Conservation (phyloP, 2,888 invertebrate species). For the Erpobdella octoculata region DNA sequence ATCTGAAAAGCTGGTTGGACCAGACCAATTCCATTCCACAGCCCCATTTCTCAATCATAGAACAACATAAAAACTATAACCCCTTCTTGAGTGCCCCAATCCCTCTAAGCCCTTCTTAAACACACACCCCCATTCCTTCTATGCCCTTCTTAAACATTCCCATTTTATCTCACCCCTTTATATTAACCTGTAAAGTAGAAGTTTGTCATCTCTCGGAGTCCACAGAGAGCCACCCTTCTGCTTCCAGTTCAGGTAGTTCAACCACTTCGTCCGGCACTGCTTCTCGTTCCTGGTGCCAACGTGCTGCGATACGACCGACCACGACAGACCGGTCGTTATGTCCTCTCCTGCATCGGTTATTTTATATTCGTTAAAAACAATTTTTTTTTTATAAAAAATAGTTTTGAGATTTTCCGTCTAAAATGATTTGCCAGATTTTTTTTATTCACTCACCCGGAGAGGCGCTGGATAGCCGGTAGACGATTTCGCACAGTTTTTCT, state of each 20-base stretch:
- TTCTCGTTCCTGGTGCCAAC: constrained; percentile 54
- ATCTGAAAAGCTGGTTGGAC: too few relatives aligned
- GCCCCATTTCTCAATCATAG: too few relatives aligned
- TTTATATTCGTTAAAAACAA: too few relatives aligned
- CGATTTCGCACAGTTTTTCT: constrained; percentile 50
- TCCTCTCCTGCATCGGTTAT: constrained; percentile 51
- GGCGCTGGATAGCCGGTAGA: constrained; percentile 51
- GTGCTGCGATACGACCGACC: constrained; percentile 52
- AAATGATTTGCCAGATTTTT: background rate
- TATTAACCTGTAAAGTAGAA: constrained; percentile 50
- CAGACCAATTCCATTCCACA: too few relatives aligned
- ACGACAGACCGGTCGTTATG: constrained; percentile 52
- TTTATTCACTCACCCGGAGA: constrained; percentile 43
- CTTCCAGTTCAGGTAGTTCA: constrained; percentile 55
- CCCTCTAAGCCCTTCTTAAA: too few relatives aligned
- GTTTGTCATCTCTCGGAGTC: constrained; percentile 54
- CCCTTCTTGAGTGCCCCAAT: too few relatives aligned
- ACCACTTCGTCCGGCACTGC: constrained; percentile 56
- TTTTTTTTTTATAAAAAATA: too few relatives aligned
- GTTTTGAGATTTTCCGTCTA: too few relatives aligned
- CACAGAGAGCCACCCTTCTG: constrained; percentile 53
- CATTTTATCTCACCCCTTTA: too few relatives aligned
- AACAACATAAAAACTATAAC: background rate
- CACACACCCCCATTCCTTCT: too few relatives aligned
- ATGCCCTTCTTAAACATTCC: background rate